These are phyloP conservation scores for Neotoxoptera formosana DNA, from an alignment of 1,140 invertebrate species.

Conservation along the genomic window DNA sequence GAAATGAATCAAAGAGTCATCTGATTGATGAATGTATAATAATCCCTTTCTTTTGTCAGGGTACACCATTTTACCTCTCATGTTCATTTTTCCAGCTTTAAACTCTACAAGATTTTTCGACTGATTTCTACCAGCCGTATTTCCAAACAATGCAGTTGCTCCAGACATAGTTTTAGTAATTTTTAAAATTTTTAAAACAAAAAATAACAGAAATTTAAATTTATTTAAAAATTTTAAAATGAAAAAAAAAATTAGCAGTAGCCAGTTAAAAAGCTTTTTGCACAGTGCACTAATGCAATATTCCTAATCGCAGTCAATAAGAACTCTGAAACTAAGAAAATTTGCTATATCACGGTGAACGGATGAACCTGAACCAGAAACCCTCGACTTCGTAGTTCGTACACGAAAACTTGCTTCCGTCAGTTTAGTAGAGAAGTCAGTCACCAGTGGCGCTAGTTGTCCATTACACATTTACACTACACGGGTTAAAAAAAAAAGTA, in stretches of 20 bases:
- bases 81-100: conserved; percentile 94
- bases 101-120: conserved; percentile 95
- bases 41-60: conserved; percentile 95
- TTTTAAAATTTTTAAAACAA: neutral
- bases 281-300: neutral
- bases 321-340: neutral
- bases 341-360: conserved; percentile 39
- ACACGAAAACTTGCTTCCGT: too few relatives aligned
- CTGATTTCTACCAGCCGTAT: conserved; percentile 73
- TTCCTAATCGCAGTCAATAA: neutral
- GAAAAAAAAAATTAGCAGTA: neutral
- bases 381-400: too few relatives aligned
- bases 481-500: too few relatives aligned
- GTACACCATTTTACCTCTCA: conserved; percentile 93
- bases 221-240: neutral
- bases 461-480: too few relatives aligned
- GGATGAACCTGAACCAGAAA: neutral
- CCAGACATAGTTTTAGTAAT: conserved; percentile 66
- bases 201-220: neutral
- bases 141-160: conserved; percentile 75
- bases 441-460: too few relatives aligned
- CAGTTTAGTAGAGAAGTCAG: too few relatives aligned
- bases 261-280: neutral
- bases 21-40: conserved; percentile 93
- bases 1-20: conserved; percentile 96